Percentiles rank a stretch among this genome's conserved stretches.
Evolutionary conservation across 2,888 invertebrate genomes (phyloP).

Genomic region (Tipula vernalis): DNA sequence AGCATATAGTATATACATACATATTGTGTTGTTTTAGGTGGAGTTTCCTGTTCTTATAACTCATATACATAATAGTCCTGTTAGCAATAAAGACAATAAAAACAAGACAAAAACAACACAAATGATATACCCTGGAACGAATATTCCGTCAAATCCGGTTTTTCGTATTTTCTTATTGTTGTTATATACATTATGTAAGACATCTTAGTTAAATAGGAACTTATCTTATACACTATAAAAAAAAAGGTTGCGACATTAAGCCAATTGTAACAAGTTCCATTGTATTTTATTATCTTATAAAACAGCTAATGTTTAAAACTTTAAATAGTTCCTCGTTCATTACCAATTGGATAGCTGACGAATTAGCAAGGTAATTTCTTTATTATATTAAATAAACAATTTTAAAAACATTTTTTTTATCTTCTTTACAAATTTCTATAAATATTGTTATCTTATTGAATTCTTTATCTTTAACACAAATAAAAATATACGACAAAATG

Average conservation of each 20-base stretch:
- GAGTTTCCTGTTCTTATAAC: background rate
- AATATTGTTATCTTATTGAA: background rate
- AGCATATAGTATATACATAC: background rate
- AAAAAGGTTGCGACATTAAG: background rate
- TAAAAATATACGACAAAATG: background rate
- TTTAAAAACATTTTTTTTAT: background rate
- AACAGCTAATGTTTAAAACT: background rate
- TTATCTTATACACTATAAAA: background rate
- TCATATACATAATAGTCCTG: background rate
- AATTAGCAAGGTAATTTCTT: background rate
- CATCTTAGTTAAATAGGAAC: background rate
- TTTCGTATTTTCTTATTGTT: background rate
- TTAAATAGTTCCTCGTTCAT: background rate
- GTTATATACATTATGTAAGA: background rate
- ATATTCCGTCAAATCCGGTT: background rate
- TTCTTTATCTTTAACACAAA: background rate
- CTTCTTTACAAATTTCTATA: background rate
- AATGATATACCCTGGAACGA: background rate
- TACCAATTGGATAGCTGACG: background rate
- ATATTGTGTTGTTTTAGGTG: background rate
- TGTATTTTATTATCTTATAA: background rate
- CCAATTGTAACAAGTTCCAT: background rate
- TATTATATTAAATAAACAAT: background rate
- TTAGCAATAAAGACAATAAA: background rate
- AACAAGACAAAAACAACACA: background rate